A percentile compares a stretch with the other conserved stretches of the same genome.
These are phyloP conservation scores for Zaprionus gabonicus DNA, from an alignment of 1,140 invertebrate genomes.

Conservation along the genomic window DNA sequence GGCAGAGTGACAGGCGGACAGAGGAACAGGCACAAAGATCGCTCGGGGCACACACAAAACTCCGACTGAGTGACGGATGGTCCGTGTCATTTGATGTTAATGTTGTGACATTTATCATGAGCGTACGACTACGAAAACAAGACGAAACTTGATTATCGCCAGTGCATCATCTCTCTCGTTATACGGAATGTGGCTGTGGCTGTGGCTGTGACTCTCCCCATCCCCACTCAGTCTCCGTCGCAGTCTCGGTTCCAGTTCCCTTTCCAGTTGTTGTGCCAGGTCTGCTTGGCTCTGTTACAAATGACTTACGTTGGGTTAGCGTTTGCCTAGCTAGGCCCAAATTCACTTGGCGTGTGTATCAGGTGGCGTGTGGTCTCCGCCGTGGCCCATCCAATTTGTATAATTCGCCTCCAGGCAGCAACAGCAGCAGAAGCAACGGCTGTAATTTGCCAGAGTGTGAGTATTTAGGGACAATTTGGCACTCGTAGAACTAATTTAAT, in stretches of 20 bases:
- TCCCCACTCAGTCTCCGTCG: background rate
- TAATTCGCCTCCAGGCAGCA: slow-evolving; percentile 25
- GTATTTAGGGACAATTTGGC: slow-evolving; percentile 42
- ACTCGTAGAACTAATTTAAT: slow-evolving; percentile 26
- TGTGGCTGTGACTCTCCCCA: slow-evolving; percentile 51
- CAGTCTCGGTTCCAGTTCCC: background rate
- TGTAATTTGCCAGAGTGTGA: slow-evolving; percentile 39
- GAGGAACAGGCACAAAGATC: slow-evolving; percentile 48
- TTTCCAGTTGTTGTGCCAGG: slow-evolving; percentile 5
- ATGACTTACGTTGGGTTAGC: slow-evolving; percentile 73
- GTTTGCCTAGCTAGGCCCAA: slow-evolving; percentile 48
- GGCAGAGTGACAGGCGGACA: slow-evolving; percentile 4
- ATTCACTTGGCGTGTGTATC: slow-evolving; percentile 66
- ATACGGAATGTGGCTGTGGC: slow-evolving; percentile 62
- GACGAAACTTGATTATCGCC: slow-evolving; percentile 81
- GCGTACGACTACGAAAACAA: slow-evolving; percentile 79
- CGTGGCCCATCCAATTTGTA: slow-evolving; percentile 40
- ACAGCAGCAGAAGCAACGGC: background rate
- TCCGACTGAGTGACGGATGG: slow-evolving; percentile 84
- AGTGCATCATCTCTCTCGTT: slow-evolving; percentile 74
- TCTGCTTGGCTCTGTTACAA: slow-evolving; percentile 60
- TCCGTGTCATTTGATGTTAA: slow-evolving; percentile 84
- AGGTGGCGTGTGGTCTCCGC: slow-evolving; percentile 54
- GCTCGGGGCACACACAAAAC: slow-evolving; percentile 69
- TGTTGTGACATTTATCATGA: slow-evolving; percentile 84